These are phyloP conservation scores for Porites divaricata DNA, from an alignment of 92 coral and sea anemone genomes.

Conservation along the genomic window DNA sequence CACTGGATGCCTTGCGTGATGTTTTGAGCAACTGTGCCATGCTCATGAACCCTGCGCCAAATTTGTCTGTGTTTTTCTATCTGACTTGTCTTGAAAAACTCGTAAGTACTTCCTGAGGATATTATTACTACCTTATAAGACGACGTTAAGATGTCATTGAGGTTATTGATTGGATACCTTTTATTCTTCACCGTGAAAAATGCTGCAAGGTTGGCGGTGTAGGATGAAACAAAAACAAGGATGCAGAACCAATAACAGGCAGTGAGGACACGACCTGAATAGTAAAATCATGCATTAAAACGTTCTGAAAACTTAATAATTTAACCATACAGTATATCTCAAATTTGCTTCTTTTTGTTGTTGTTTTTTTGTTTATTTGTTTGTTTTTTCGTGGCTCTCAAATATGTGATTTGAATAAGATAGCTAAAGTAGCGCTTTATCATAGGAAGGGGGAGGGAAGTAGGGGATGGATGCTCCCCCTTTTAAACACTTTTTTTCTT, in stretches of 20 bases:
- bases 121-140: slow-evolving; percentile 47
- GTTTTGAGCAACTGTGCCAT: background rate
- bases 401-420: too few relatives aligned
- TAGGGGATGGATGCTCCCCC: too few relatives aligned
- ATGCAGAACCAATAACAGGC: slow-evolving; percentile 85
- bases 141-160: slow-evolving; percentile 47
- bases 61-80: background rate
- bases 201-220: slow-evolving; percentile 83
- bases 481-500: too few relatives aligned
- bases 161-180: slow-evolving; percentile 43
- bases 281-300: background rate
- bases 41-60: background rate
- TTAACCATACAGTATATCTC: too few relatives aligned
- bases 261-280: slow-evolving; percentile 74
- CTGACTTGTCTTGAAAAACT: slow-evolving; percentile 38
- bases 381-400: too few relatives aligned
- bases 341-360: too few relatives aligned
- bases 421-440: too few relatives aligned
- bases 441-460: too few relatives aligned
- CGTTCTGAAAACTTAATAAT: background rate
- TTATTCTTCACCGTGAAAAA: slow-evolving; percentile 63
- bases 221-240: slow-evolving; percentile 73
- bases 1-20: slow-evolving; percentile 34
- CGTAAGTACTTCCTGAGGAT: slow-evolving; percentile 39
- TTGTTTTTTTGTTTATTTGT: too few relatives aligned